A percentile compares a stretch with the other conserved stretches of the same genome.
These are phyloP conservation scores for Clarias laeviceps DNA, from an alignment of 2,797 vertebrate species.

Conservation along the genomic window DNA sequence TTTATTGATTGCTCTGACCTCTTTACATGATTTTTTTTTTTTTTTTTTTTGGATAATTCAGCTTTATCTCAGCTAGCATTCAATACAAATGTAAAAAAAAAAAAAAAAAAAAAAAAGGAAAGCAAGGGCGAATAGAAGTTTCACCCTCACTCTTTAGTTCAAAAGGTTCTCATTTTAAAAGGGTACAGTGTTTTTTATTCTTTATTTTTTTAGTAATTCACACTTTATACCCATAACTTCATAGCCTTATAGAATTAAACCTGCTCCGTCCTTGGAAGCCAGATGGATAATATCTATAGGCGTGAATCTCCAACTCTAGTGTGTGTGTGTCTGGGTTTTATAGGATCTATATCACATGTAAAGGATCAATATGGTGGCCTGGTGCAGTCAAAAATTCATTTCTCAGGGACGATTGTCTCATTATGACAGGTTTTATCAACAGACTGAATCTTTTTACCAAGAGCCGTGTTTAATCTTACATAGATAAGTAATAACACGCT, in stretches of 20 bases:
- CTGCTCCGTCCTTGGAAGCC: constrained; percentile 72
- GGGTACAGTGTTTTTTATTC: constrained; percentile 68
- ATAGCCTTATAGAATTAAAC: constrained; percentile 72
- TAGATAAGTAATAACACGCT: constrained; percentile 72
- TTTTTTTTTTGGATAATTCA: constrained; percentile 70
- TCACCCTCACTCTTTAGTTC: constrained; percentile 80
- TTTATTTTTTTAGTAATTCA: constrained; percentile 81
- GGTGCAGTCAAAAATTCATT: not conserved
- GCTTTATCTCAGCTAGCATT: constrained; percentile 77
- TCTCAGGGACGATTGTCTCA: not conserved
- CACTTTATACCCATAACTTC: constrained; percentile 76
- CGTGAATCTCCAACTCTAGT: not conserved
- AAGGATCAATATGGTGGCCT: not conserved
- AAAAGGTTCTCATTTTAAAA: constrained; percentile 91
- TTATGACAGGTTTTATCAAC: constrained; percentile 29
- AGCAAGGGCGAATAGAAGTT: constrained; percentile 69
- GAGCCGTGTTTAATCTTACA: constrained; percentile 69
- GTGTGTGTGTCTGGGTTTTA: not conserved
- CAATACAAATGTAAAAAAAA: constrained; percentile 82
- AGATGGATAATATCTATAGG: constrained; percentile 67
- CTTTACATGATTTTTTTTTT: constrained; percentile 74
- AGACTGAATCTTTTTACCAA: not conserved
- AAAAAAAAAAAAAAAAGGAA: constrained; percentile 7
- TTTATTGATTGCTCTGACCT: constrained; percentile 91
- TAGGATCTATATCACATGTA: not conserved